A percentile compares a stretch with the other conserved stretches of the same genome.
These are phyloP conservation scores for Limonius californicus DNA, from an alignment of 1,140 invertebrate species.

Conservation along the genomic window DNA sequence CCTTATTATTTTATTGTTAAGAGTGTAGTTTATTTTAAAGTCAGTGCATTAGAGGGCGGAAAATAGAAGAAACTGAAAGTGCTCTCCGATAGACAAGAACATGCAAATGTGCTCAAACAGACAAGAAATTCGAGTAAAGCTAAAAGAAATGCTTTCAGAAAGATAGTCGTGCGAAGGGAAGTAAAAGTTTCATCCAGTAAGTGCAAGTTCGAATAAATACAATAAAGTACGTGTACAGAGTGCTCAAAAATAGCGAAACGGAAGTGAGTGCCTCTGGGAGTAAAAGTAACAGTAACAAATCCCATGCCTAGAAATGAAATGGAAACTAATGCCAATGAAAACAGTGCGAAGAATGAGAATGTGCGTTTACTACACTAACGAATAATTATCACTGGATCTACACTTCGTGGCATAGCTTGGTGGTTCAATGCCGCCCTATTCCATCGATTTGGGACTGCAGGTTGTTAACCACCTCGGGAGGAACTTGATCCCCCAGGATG, in stretches of 20 bases:
- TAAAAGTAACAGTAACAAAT: constrained; percentile 4
- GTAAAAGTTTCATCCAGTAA: background rate
- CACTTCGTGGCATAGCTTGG: background rate
- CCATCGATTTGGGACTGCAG: constrained; percentile 76
- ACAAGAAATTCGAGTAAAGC: no score
- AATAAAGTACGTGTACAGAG: background rate
- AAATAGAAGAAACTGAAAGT: no score
- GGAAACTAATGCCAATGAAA: constrained; percentile 8
- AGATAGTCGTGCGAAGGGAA: background rate
- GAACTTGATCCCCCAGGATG: constrained; percentile 76
- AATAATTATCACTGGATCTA: background rate
- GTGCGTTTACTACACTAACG: background rate
- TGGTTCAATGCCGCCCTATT: constrained; percentile 59
- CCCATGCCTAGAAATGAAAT: constrained; percentile 12
- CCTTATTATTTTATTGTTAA: no score
- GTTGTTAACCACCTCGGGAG: constrained; percentile 82
- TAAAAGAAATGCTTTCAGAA: no score
- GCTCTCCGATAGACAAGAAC: no score
- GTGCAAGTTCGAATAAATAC: background rate
- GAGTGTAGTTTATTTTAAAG: no score
- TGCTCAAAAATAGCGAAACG: background rate
- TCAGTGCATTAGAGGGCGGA: no score
- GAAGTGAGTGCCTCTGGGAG: constrained; percentile 15
- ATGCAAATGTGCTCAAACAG: no score
- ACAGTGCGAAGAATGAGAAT: constrained; percentile 20